Evolutionary conservation across 1,140 invertebrate species (phyloP).

Genomic region (Palaemon carinicauda): DNA sequence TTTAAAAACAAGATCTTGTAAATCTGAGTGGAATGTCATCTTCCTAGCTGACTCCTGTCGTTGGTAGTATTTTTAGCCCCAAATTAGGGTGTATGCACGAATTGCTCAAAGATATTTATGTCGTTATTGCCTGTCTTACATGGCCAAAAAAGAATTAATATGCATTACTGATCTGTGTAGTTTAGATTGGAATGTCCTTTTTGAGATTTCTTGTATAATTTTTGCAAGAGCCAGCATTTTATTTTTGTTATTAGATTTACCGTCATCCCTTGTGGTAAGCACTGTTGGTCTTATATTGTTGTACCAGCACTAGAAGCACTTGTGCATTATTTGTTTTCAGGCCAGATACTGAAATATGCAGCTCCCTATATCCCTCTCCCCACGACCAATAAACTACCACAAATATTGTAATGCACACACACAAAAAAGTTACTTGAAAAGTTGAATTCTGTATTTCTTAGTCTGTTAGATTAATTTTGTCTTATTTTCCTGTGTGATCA

Average conservation of each 20-base stretch:
- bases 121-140: slow-evolving; percentile 56
- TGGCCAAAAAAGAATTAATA: slow-evolving; percentile 52
- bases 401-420: background rate
- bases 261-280: slow-evolving; percentile 20
- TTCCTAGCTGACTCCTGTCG: slow-evolving; percentile 41
- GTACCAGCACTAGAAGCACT: slow-evolving; percentile 51
- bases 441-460: background rate
- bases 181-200: slow-evolving; percentile 27
- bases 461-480: too few species aligned
- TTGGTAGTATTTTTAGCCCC: slow-evolving; percentile 40
- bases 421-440: background rate
- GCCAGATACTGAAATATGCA: slow-evolving; percentile 44
- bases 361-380: slow-evolving; percentile 5
- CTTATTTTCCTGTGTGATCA: too few species aligned
- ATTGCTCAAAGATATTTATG: slow-evolving; percentile 52
- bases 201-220: slow-evolving; percentile 34
- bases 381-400: too few species aligned
- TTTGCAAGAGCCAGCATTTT: slow-evolving; percentile 54
- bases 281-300: slow-evolving; percentile 39
- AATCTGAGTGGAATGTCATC: slow-evolving; percentile 42
- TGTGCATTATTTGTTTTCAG: slow-evolving; percentile 44
- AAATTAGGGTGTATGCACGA: slow-evolving; percentile 55
- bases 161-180: slow-evolving; percentile 53
- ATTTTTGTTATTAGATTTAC: slow-evolving; percentile 40
- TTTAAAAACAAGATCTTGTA: background rate